A percentile compares a stretch with the other conserved stretches of the same genome.
These are phyloP conservation scores for Chloroceryle amazona DNA, from an alignment of 2,797 vertebrate species.

Conservation along the genomic window DNA sequence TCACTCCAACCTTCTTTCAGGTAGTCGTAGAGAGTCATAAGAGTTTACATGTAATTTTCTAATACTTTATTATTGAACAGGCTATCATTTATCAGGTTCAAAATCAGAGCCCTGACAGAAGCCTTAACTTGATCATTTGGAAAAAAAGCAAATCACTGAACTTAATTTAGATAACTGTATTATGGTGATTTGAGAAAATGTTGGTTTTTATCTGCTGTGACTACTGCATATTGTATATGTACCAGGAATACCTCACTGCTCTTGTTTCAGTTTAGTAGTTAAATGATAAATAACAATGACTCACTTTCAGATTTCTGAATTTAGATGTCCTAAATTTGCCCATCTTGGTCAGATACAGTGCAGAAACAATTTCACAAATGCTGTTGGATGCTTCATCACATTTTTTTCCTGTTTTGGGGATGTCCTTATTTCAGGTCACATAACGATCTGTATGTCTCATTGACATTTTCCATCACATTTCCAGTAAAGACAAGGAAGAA, in stretches of 20 bases:
- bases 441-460: background rate
- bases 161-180: background rate
- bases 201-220: background rate
- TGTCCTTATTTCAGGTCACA: background rate
- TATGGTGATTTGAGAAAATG: background rate
- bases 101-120: background rate
- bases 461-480: background rate
- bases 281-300: background rate
- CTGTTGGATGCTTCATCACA: background rate
- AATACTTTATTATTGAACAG: background rate
- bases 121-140: background rate
- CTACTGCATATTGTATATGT: background rate
- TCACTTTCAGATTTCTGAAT: background rate
- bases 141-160: background rate
- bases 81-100: background rate
- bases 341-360: background rate
- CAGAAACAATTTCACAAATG: background rate
- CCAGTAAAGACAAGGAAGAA: background rate
- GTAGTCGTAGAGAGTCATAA: too few relatives aligned
- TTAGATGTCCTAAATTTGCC: background rate
- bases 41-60: background rate
- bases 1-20: background rate
- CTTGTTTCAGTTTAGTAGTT: background rate
- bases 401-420: background rate
- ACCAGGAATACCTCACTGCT: background rate